Percentiles rank a stretch among this genome's conserved stretches.
Evolutionary conservation across 2,113 vertebrate genomes (phyloP).

Genomic region (Blennius ocellaris): DNA sequence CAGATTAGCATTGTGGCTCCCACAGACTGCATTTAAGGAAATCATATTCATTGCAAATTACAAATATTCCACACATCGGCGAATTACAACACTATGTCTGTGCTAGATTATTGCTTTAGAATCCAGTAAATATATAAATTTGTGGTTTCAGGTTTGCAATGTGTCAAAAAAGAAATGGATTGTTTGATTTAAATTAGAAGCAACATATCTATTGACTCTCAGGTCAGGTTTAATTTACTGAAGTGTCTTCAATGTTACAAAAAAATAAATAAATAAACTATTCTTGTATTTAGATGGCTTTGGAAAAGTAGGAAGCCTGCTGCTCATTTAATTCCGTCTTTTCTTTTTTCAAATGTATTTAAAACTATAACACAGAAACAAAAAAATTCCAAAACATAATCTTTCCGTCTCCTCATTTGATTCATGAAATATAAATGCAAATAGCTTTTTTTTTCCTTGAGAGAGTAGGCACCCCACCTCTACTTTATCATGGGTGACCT

Average conservation of each 20-base stretch:
- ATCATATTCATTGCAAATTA: constrained; percentile 37
- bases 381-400: constrained; percentile 5
- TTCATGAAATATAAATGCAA: constrained; percentile 37
- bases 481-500: constrained; percentile 62
- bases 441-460: constrained; percentile 21
- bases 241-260: constrained; percentile 1
- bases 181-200: neutral
- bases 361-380: neutral
- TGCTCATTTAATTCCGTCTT: neutral
- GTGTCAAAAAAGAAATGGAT: neutral
- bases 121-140: neutral
- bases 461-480: neutral
- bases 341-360: neutral
- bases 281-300: neutral
- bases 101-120: constrained; percentile 21
- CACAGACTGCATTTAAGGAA: constrained; percentile 35
- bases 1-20: constrained; percentile 35
- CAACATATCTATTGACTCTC: neutral
- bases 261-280: constrained; percentile 16
- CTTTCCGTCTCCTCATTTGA: constrained; percentile 5
- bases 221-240: constrained; percentile 20
- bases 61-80: constrained; percentile 21
- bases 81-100: neutral
- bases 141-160: neutral
- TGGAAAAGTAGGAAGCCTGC: constrained; percentile 6